A percentile compares a stretch with the other conserved stretches of the same genome.
These are phyloP conservation scores for Lethenteron reissneri DNA, from an alignment of 2,113 vertebrate species.

Conservation along the genomic window DNA sequence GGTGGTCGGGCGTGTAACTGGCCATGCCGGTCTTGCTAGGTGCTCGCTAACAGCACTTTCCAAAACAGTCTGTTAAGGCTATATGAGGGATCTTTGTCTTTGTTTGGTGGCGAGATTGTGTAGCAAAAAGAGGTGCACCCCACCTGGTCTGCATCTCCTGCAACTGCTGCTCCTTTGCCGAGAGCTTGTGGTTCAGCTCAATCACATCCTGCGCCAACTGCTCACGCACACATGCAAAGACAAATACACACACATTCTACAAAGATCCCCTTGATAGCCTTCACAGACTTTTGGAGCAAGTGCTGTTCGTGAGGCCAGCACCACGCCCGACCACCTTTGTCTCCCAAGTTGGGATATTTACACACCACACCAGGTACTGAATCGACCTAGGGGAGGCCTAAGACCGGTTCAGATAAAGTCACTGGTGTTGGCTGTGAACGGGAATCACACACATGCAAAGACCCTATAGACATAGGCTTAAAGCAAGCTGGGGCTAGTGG, in stretches of 20 bases:
- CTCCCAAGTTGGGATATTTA: not conserved
- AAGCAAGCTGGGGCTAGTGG: too few species aligned
- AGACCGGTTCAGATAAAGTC: not conserved
- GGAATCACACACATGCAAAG: too few species aligned
- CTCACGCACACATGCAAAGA: not conserved
- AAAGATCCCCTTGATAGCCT: not conserved
- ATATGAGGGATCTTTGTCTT: too few species aligned
- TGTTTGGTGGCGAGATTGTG: too few species aligned
- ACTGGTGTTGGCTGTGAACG: not conserved
- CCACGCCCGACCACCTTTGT: not conserved
- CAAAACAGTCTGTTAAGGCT: too few species aligned
- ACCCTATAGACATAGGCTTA: too few species aligned
- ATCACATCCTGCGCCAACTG: conserved; percentile 84
- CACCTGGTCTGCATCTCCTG: conserved; percentile 73
- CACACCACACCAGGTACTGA: not conserved
- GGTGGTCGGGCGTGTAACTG: too few species aligned
- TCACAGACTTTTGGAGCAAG: not conserved
- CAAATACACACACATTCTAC: not conserved
- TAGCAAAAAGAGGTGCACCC: conserved; percentile 16
- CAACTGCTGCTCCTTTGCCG: conserved; percentile 79
- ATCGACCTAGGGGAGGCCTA: not conserved
- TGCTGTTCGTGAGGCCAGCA: not conserved
- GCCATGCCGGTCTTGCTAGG: too few species aligned
- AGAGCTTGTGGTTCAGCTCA: conserved; percentile 80
- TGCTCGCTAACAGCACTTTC: too few species aligned